phyloP scores from a whole-genome alignment of 2,113 vertebrate genomes.

The Forbesichthys agassizii region DNA sequence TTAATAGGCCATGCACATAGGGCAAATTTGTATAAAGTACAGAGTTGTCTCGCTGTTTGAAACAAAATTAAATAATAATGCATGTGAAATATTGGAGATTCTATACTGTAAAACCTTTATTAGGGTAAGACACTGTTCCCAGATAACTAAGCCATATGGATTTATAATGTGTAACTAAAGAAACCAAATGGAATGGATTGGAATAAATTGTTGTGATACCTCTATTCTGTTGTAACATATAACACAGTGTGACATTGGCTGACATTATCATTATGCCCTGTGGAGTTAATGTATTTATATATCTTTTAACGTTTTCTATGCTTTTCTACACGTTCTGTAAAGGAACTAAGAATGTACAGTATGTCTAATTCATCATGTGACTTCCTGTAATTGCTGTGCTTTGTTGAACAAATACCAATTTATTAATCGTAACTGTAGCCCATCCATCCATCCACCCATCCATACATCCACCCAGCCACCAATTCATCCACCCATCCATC shows the following conservation, averaged over 20 bases:
- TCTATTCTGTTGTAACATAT: conserved; percentile 37
- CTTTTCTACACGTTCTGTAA: background rate
- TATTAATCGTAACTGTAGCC: conserved; percentile 35
- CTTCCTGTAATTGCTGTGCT: conserved; percentile 27
- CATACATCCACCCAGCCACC: too few relatives aligned
- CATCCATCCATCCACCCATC: too few relatives aligned
- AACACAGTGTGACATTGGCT: conserved; percentile 29
- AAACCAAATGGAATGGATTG: conserved; percentile 37
- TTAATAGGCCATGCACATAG: background rate
- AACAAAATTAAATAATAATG: background rate
- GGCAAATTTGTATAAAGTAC: background rate
- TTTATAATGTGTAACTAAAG: conserved; percentile 50
- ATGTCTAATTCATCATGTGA: conserved; percentile 13
- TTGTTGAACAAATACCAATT: conserved; percentile 52
- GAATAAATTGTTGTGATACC: conserved; percentile 40
- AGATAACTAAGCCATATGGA: conserved; percentile 44
- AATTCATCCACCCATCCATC: too few relatives aligned
- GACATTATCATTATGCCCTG: conserved; percentile 42
- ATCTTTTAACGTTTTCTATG: background rate
- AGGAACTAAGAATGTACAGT: conserved; percentile 13
- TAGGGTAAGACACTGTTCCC: conserved; percentile 19
- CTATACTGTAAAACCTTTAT: conserved; percentile 12
- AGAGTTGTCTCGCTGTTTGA: background rate
- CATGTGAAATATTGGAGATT: background rate
- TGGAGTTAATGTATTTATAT: conserved; percentile 28